A percentile compares a stretch with the other conserved stretches of the same genome.
Conservation (phyloP, 2,888 invertebrate species). For the Drosophila peninsularis region DNA sequence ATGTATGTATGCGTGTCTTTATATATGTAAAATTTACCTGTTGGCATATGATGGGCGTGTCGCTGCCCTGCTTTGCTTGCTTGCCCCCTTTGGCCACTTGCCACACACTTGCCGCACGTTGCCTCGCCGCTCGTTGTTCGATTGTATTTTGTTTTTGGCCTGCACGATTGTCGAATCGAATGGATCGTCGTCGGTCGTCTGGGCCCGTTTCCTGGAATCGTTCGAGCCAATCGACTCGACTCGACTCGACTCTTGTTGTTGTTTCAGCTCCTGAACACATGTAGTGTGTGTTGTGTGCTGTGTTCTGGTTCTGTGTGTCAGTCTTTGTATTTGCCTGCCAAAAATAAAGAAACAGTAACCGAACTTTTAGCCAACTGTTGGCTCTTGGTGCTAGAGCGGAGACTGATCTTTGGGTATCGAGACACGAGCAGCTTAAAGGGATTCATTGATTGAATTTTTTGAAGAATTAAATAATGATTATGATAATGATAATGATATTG, state of each 20-base stretch:
- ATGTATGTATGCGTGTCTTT: not conserved
- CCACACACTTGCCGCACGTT: constrained; percentile 27
- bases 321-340: constrained; percentile 33
- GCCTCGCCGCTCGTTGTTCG: constrained; percentile 1
- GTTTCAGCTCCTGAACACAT: constrained; percentile 57
- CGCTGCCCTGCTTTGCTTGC: constrained; percentile 48
- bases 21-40: constrained; percentile 49
- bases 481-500: too few relatives aligned
- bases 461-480: too few relatives aligned
- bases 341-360: constrained; percentile 13
- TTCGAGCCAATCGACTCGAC: constrained; percentile 40
- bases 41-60: constrained; percentile 49
- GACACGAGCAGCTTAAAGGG: too few relatives aligned
- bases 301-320: constrained; percentile 28
- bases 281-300: constrained; percentile 28
- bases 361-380: constrained; percentile 19
- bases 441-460: too few relatives aligned
- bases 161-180: constrained; percentile 43
- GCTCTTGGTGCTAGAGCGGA: constrained; percentile 14
- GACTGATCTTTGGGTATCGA: not conserved
- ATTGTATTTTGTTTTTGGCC: constrained; percentile 45
- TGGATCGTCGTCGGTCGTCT: constrained; percentile 24
- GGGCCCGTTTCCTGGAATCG: constrained; percentile 61
- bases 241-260: constrained; percentile 1
- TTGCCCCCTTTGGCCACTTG: constrained; percentile 40